A percentile compares a stretch with the other conserved stretches of the same genome.
Evolutionary conservation across 2,113 vertebrate genomes (phyloP).

Genomic region (Festucalex cinctus): DNA sequence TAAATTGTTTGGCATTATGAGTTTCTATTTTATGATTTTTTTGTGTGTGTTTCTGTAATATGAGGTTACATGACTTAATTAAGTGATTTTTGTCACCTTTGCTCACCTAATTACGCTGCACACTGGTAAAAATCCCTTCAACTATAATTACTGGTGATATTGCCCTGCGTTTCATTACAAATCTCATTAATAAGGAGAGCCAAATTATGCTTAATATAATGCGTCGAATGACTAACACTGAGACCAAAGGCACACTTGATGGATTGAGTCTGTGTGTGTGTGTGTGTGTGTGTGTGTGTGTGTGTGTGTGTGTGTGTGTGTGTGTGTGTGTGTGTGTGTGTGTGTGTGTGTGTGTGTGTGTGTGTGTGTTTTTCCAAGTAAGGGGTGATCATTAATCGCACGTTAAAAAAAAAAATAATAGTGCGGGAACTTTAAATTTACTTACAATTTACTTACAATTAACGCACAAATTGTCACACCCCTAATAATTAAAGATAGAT

Average conservation of each 20-base stretch:
- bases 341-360: too few species aligned
- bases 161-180: slow-evolving; percentile 66
- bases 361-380: too few species aligned
- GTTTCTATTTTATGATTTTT: slow-evolving; percentile 38
- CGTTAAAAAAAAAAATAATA: too few species aligned
- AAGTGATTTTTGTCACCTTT: slow-evolving; percentile 57
- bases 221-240: slow-evolving; percentile 40
- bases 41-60: slow-evolving; percentile 26
- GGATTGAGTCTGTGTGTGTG: neutral
- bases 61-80: slow-evolving; percentile 54
- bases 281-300: too few species aligned
- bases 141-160: slow-evolving; percentile 66
- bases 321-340: too few species aligned
- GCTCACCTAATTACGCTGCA: slow-evolving; percentile 54
- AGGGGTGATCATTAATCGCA: too few species aligned
- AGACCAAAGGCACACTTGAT: slow-evolving; percentile 24
- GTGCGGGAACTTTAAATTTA: too few species aligned
- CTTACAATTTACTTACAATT: too few species aligned
- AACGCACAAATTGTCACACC: too few species aligned
- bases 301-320: too few species aligned
- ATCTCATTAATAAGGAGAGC: slow-evolving; percentile 53
- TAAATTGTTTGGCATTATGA: neutral
- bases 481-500: too few species aligned
- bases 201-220: slow-evolving; percentile 44
- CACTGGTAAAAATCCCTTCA: slow-evolving; percentile 33